Conservation (phyloP, 2,888 invertebrate species). For the Pammene aurita region DNA sequence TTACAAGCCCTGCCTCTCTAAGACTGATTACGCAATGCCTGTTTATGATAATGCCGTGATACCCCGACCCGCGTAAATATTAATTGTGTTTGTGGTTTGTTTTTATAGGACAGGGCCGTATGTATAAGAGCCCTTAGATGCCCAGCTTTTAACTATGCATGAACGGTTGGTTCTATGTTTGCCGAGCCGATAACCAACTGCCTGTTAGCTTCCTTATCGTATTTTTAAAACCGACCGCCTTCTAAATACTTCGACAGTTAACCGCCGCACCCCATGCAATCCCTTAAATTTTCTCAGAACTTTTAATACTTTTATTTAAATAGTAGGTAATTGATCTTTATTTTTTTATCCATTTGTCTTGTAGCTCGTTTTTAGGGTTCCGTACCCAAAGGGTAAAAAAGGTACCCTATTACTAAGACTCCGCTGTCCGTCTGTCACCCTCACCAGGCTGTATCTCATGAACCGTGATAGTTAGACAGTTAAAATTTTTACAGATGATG, state of each 20-base stretch:
- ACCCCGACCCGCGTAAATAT: constrained; percentile 34
- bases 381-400: too few species aligned
- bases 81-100: constrained; percentile 25
- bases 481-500: too few species aligned
- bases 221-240: constrained; percentile 58
- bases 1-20: too few species aligned
- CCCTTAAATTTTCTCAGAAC: constrained; percentile 1
- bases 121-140: constrained; percentile 55
- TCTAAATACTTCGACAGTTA: constrained; percentile 41
- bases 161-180: constrained; percentile 62
- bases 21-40: constrained; percentile 46
- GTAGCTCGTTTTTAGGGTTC: background rate
- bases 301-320: constrained; percentile 3
- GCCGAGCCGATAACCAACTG: constrained; percentile 62
- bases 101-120: constrained; percentile 33
- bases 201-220: constrained; percentile 66
- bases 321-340: background rate
- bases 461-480: too few species aligned
- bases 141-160: constrained; percentile 70
- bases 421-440: too few species aligned
- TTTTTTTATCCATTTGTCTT: background rate
- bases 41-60: constrained; percentile 32
- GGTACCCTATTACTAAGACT: too few species aligned
- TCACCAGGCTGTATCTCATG: too few species aligned
- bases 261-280: constrained; percentile 16